Evolutionary conservation across 2,888 invertebrate genomes (phyloP), one percentile per base, ranked within the genome.

Genomic region (Ophion obscuratus): DNA sequence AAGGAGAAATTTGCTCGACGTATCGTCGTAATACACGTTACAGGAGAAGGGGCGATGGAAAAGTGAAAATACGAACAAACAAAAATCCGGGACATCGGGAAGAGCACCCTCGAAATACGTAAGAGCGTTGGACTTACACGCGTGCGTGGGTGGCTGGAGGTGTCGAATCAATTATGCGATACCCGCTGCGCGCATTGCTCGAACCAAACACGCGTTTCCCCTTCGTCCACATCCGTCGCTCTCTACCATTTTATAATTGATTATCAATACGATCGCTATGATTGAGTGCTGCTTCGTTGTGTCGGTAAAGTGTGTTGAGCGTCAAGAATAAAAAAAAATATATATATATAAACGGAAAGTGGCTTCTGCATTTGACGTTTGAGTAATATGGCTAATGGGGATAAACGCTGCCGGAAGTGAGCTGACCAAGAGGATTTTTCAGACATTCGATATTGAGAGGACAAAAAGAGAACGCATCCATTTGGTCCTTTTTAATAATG

Each of bases 111-210:
- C 64, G 31, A 66, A 70, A 82, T 70, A 75, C 47, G 85, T 62
- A 85, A 74, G 75, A 75, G 68, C 59, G 36, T 67, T 71, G 82
- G 82, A 85, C 82, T 82, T 82, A 59, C 85, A 82, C 70, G 70
- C 66, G 68, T 82, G 79, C 81, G 78, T 79, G 66, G 82, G 75
- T 71, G 78, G 75, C 36, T 40, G 78, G 66, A 85, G 85, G 70
- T 79, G 82, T 79, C 82, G 64, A 79, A 85, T 85, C 78, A 82
- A 85, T 85, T 82, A 82, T 82, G 75, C 79, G 47, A 79, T 75
- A 79, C 47, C 81, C 64, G 62, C 59, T 79, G 70, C 31, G 85
- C 57, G 82, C 57, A 74, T 53, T 75, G 61, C 70, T 71, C 70
- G 70, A 67, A 44, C 40, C 68, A 24, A 82, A 66, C 31, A 57